Evolutionary conservation across 2,113 vertebrate species (phyloP).

Genomic region (Bothrops jararaca): DNA sequence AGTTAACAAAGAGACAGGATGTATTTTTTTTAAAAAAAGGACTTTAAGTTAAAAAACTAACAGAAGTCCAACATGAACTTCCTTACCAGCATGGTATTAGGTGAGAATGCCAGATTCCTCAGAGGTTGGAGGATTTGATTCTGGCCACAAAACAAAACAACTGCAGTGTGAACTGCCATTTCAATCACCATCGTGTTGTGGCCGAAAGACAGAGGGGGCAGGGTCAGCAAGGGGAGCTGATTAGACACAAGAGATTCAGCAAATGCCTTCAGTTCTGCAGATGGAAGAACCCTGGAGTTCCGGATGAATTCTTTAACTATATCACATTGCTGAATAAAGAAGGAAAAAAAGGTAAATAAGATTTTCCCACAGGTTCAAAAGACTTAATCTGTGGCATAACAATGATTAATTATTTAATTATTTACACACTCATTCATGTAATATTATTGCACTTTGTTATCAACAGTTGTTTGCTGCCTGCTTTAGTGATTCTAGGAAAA

Average conservation of each 20-base stretch:
- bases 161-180: constrained; percentile 75
- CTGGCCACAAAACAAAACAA: constrained; percentile 74
- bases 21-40: not conserved
- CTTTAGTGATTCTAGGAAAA: not conserved
- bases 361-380: not conserved
- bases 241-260: constrained; percentile 76
- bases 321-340: constrained; percentile 59
- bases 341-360: not conserved
- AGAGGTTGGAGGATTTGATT: constrained; percentile 74
- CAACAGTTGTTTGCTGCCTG: not conserved
- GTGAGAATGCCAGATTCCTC: constrained; percentile 73
- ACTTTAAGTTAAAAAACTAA: not conserved
- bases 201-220: constrained; percentile 14
- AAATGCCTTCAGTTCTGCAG: constrained; percentile 58
- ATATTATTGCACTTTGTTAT: not conserved
- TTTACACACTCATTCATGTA: not conserved
- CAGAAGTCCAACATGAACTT: not conserved
- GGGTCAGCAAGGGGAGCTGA: constrained; percentile 52
- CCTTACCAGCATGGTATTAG: constrained; percentile 80
- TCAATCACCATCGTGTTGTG: constrained; percentile 59
- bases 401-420: not conserved
- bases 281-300: constrained; percentile 62
- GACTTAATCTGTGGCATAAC: not conserved
- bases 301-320: constrained; percentile 67
- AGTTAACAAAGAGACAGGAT: not conserved